These are phyloP conservation scores for Oncorhynchus gorbuscha DNA, from an alignment of 2,113 vertebrate species.

Conservation along the genomic window DNA sequence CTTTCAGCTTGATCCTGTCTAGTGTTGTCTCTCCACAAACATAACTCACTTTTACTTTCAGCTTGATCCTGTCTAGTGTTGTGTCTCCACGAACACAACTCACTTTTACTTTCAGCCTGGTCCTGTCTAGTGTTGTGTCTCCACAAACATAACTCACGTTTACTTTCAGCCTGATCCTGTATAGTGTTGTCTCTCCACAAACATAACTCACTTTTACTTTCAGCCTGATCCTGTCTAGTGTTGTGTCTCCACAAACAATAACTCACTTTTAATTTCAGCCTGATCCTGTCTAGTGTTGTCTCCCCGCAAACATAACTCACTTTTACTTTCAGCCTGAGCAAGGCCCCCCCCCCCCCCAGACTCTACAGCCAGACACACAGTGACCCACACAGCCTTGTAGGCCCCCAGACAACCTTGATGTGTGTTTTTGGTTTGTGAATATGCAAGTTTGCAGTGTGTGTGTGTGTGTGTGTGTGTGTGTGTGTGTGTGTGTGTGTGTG, in stretches of 20 bases:
- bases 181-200: no score
- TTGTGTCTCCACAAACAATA: rapidly evolving
- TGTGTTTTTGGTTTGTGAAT: neutral
- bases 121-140: no score
- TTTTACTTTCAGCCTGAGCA: neutral
- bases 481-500: conserved; percentile 1
- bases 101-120: no score
- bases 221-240: no score
- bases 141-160: rapidly evolving
- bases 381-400: neutral
- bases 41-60: no score
- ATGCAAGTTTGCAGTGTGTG: neutral
- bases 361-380: neutral
- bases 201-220: no score
- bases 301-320: rapidly evolving
- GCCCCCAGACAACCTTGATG: neutral
- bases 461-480: neutral
- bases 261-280: no score
- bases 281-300: no score
- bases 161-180: no score
- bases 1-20: neutral
- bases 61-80: no score
- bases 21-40: no score
- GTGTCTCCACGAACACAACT: no score
- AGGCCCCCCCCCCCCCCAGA: neutral